Conservation (phyloP, 2,797 vertebrate species). For the Coccyzus lansbergi region DNA sequence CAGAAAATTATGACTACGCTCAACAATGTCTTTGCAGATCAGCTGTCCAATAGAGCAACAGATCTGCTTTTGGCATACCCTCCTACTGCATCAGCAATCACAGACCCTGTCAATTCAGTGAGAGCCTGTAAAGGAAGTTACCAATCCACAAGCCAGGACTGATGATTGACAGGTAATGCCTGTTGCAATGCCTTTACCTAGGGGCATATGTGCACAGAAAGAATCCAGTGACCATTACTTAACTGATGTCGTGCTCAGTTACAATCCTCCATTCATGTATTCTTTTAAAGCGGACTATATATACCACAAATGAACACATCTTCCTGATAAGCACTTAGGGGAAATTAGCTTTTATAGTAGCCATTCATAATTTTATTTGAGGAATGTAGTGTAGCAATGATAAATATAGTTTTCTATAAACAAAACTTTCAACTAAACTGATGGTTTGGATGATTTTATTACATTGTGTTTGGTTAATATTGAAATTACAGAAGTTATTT, state of each 20-base stretch:
- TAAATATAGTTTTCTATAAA: not conserved
- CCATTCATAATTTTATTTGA: not conserved
- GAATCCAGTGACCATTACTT: not conserved
- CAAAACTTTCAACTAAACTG: not conserved
- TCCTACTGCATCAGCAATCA: not conserved
- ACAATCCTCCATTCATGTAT: not conserved
- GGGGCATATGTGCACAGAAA: not conserved
- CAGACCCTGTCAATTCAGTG: accelerated
- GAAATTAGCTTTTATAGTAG: not conserved
- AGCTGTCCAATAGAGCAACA: not conserved
- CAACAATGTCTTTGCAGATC: not conserved
- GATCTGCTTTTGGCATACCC: not conserved
- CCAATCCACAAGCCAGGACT: not conserved
- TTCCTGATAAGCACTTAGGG: not conserved
- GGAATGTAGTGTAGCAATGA: not conserved
- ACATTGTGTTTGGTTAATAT: not conserved
- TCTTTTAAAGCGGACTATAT: not conserved
- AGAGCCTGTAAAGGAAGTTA: not conserved
- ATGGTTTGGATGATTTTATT: not conserved
- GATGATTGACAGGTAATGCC: not conserved
- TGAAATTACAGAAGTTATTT: not conserved
- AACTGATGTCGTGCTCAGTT: not conserved
- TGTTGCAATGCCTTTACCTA: not conserved
- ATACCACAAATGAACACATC: not conserved
- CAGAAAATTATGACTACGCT: not conserved